A percentile compares a stretch with the other conserved stretches of the same genome.
Evolutionary conservation across 2,113 vertebrate species (phyloP).

Genomic region (Axis porcinus): DNA sequence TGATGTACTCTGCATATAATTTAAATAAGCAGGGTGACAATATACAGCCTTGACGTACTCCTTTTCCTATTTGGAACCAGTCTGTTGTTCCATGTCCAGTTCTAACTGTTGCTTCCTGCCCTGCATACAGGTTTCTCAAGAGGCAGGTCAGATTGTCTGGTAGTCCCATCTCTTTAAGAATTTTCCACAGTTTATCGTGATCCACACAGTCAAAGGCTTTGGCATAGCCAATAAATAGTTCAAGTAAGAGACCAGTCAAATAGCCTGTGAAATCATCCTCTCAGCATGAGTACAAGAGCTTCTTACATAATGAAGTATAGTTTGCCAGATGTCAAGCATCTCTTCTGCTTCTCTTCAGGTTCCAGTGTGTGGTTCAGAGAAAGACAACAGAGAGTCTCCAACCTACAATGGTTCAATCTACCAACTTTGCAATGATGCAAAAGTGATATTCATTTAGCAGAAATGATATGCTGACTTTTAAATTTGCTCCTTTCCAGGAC

Average conservation of each 20-base stretch:
- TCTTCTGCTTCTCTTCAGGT: neutral
- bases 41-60: neutral
- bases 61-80: neutral
- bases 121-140: neutral
- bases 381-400: neutral
- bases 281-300: neutral
- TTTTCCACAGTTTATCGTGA: neutral
- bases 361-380: neutral
- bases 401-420: accelerated
- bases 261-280: neutral
- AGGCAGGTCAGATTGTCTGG: neutral
- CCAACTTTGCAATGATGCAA: neutral
- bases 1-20: neutral
- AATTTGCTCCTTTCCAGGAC: neutral
- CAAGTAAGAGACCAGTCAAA: neutral
- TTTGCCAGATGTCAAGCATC: neutral
- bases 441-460: neutral
- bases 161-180: neutral
- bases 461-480: neutral
- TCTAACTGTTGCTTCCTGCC: neutral
- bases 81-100: neutral
- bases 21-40: neutral
- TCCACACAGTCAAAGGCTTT: neutral
- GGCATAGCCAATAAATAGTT: neutral
- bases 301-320: neutral